Evolutionary conservation across 2,888 invertebrate genomes (phyloP), one percentile per base, ranked within the genome.

Genomic region (Cheilosia soror): DNA sequence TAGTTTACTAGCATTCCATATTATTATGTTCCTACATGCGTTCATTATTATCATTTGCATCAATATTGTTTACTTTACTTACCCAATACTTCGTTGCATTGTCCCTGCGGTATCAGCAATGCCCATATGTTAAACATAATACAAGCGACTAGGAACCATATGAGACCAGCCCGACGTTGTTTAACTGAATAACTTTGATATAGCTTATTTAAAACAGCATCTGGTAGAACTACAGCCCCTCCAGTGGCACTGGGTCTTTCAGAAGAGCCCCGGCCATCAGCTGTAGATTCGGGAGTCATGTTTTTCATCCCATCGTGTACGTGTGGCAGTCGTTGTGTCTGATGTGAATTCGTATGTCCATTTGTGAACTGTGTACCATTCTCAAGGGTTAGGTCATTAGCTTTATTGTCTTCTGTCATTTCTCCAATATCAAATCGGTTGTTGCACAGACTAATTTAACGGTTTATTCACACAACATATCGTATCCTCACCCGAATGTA

Each of bases 131-230:
- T 95, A 91, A 95, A 95, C 68, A 95, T 91, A n/a, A 95, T 93
- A 62, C 95, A 94, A 66, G 95, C 94, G 47, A 94, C 92, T 20
- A 96, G 93, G 91, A 96, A 96, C 91, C 95, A 95, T 90, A 94
- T 94, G 53, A 96, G 92, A 40, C 96, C 96, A 58, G 94, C 94
- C 60, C 95, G 93, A 89, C 96, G 94, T 90, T 96, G 96, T 89
- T 95, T 95, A 57, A 95, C 93, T 89, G 95, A 95, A 91, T 96
- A 96, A 84, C 94, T 94, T 88, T 95, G 95, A 90, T 96, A 96
- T 5, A 96, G 93, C 88, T 94, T 94, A 90, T 96, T 95, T 87
- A 96, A 93, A 65, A 95, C 94, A 7, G 94, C 93, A 89, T 94
- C 95, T 42, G 94, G 92, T 31, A 92, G 88, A 40, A 89, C 90